Conservation (phyloP, 2,113 vertebrate species). For the Ptyas mucosa region DNA sequence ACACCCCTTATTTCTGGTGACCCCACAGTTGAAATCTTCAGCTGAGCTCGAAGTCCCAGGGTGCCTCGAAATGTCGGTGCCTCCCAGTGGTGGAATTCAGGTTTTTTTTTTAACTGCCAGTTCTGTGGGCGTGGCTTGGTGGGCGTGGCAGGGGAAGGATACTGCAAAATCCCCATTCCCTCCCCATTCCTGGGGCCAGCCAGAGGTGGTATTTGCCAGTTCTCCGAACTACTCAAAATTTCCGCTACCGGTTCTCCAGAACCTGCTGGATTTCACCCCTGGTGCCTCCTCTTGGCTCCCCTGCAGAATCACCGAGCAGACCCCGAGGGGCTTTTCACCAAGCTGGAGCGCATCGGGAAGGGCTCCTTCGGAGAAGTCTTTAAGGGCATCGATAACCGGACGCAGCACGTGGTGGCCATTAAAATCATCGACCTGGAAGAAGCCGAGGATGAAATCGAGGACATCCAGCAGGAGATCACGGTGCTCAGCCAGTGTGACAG, state of each 20-base stretch:
- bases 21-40: neutral
- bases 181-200: too few species aligned
- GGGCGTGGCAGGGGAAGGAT: too few species aligned
- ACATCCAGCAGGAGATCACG: conserved; percentile 95
- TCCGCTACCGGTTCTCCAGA: too few species aligned
- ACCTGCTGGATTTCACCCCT: too few species aligned
- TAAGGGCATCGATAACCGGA: conserved; percentile 90
- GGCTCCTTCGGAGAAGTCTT: conserved; percentile 94
- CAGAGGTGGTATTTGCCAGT: too few species aligned
- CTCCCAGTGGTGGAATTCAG: neutral
- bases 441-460: conserved; percentile 94
- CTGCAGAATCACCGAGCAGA: conserved; percentile 84
- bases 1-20: neutral
- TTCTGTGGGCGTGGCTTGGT: too few species aligned
- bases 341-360: conserved; percentile 90
- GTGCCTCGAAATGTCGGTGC: neutral
- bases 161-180: too few species aligned
- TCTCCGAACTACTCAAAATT: too few species aligned
- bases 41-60: neutral
- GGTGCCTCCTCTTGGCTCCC: neutral
- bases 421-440: conserved; percentile 95
- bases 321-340: conserved; percentile 90
- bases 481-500: conserved; percentile 93
- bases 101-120: too few species aligned
- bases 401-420: conserved; percentile 89